A percentile compares a stretch with the other conserved stretches of the same genome.
Conservation (phyloP, 2,113 vertebrate species). For the Struthidea cinerea region DNA sequence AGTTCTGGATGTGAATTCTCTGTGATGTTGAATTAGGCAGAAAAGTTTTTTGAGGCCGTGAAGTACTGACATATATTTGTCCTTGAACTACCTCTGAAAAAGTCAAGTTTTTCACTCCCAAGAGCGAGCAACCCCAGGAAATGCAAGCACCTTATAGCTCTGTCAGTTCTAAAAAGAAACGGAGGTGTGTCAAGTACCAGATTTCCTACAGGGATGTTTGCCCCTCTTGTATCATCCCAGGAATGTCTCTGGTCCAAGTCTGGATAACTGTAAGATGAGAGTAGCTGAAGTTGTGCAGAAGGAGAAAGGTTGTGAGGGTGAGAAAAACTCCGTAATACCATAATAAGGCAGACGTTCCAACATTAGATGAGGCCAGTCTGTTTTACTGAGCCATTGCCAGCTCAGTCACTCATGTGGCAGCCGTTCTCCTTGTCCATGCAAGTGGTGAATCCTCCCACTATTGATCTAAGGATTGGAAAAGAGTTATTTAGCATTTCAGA, state of each 20-base stretch:
- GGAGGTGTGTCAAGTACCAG: accelerated
- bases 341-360: not conserved
- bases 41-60: not conserved
- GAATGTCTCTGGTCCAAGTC: not conserved
- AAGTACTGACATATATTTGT: not conserved
- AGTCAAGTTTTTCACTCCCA: not conserved
- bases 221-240: not conserved
- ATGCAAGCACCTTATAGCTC: not conserved
- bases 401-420: not conserved
- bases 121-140: not conserved
- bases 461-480: not conserved
- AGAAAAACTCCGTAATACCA: not conserved
- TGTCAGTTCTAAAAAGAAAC: not conserved
- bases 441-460: not conserved
- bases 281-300: not conserved
- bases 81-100: not conserved
- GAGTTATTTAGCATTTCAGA: not conserved
- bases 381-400: not conserved
- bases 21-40: not conserved
- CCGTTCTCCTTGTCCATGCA: not conserved
- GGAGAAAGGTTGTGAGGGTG: not conserved
- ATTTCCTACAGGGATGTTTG: not conserved
- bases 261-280: not conserved
- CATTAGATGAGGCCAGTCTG: not conserved
- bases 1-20: not conserved